phyloP scores from a whole-genome alignment of 2,888 invertebrate species.

The Diarsia mendica region DNA sequence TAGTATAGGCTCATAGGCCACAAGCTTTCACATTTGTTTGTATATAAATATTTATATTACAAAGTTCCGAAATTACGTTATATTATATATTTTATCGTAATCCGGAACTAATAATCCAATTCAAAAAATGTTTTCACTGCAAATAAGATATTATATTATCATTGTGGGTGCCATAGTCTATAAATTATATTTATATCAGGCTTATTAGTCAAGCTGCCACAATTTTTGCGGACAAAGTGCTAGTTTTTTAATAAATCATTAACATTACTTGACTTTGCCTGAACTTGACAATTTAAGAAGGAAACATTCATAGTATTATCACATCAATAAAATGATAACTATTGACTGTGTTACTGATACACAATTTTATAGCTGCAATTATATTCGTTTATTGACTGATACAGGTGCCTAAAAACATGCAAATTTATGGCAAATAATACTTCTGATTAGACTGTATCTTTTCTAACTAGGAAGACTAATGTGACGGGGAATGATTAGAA shows the following conservation, averaged over 20 bases:
- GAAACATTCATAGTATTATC: slow-evolving; percentile 38
- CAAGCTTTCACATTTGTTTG: too few species aligned
- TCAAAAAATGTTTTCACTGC: too few species aligned
- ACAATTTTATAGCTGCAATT: slow-evolving; percentile 43
- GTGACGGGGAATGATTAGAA: background rate
- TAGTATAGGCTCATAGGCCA: too few species aligned
- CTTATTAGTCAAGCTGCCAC: too few species aligned
- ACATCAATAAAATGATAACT: slow-evolving; percentile 48
- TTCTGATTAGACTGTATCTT: slow-evolving; percentile 28
- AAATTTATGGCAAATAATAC: slow-evolving; percentile 41
- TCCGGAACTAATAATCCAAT: too few species aligned
- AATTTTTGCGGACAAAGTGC: too few species aligned
- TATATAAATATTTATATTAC: too few species aligned
- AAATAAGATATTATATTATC: too few species aligned
- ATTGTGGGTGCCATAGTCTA: too few species aligned
- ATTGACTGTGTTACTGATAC: slow-evolving; percentile 15
- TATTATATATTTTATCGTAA: too few species aligned
- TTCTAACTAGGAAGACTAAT: slow-evolving; percentile 1
- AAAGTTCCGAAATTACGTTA: too few species aligned
- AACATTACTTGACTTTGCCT: slow-evolving; percentile 16
- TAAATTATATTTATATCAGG: too few species aligned
- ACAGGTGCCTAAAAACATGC: background rate
- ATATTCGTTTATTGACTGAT: slow-evolving; percentile 52
- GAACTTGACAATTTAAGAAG: slow-evolving; percentile 15
- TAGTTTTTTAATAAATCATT: background rate